Evolutionary conservation across 2,888 invertebrate genomes (phyloP).

Genomic region (Cenopis cana): DNA sequence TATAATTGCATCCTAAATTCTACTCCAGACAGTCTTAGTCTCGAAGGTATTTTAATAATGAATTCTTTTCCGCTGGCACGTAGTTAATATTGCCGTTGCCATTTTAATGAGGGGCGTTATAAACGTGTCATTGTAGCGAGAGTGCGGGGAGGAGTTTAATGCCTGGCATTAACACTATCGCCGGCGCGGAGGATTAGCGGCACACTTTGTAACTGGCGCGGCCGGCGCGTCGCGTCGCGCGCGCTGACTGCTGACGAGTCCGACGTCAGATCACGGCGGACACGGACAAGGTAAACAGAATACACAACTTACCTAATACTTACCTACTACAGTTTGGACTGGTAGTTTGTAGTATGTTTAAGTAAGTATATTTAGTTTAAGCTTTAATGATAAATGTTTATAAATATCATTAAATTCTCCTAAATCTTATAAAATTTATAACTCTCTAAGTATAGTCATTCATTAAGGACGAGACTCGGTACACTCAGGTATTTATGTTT

Average conservation of each 20-base stretch:
- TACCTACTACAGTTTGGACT: too few species aligned
- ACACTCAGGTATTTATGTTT: too few species aligned
- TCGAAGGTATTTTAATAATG: slow-evolving; percentile 79
- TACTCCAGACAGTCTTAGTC: slow-evolving; percentile 73
- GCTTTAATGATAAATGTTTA: too few species aligned
- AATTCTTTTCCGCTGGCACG: slow-evolving; percentile 76
- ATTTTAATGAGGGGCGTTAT: slow-evolving; percentile 74
- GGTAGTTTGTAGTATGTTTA: too few species aligned
- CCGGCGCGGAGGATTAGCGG: slow-evolving; percentile 59
- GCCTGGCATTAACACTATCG: slow-evolving; percentile 52
- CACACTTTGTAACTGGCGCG: slow-evolving; percentile 40
- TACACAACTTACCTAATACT: neutral
- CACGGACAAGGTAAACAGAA: slow-evolving; percentile 22
- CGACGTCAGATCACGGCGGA: slow-evolving; percentile 11
- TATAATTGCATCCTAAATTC: slow-evolving; percentile 73
- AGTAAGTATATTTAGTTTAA: too few species aligned
- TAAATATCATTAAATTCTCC: too few species aligned
- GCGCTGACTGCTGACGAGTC: neutral
- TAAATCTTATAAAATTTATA: too few species aligned
- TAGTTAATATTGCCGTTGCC: slow-evolving; percentile 69
- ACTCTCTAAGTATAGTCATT: too few species aligned
- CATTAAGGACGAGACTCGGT: too few species aligned
- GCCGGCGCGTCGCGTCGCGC: neutral
- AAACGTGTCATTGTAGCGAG: slow-evolving; percentile 68
- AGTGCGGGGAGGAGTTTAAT: slow-evolving; percentile 45